phyloP scores from a whole-genome alignment of 2,888 invertebrate species.

The Punctoribates punctum region DNA sequence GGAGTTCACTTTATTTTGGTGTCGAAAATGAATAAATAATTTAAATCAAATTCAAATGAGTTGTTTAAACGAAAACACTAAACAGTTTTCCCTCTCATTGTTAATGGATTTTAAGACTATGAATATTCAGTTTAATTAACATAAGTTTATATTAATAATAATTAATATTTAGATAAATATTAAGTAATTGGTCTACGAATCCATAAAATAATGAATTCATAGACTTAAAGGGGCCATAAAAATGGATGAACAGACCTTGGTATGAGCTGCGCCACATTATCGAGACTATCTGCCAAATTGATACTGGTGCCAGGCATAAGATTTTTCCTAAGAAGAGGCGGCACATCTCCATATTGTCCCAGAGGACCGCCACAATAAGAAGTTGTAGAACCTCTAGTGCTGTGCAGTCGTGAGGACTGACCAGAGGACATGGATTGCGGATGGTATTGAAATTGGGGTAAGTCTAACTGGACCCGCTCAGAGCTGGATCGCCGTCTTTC shows the following conservation, averaged over 20 bases:
- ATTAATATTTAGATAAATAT: not conserved
- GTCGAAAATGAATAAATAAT: too few species aligned
- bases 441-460: not conserved
- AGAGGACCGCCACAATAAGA: constrained; percentile 23
- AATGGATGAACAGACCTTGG: constrained; percentile 65
- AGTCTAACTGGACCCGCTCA: constrained; percentile 28
- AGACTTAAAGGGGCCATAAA: constrained; percentile 13
- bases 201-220: not conserved
- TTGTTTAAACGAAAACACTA: too few species aligned
- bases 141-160: not conserved
- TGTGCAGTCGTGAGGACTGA: constrained; percentile 27
- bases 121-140: not conserved
- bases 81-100: too few species aligned
- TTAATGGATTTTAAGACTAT: not conserved
- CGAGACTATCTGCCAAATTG: constrained; percentile 80
- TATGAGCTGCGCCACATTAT: constrained; percentile 86
- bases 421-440: constrained; percentile 22
- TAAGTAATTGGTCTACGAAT: not conserved
- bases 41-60: too few species aligned
- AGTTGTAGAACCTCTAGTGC: constrained; percentile 18
- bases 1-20: too few species aligned
- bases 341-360: constrained; percentile 52
- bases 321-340: constrained; percentile 51
- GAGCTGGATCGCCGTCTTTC: constrained; percentile 41
- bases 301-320: constrained; percentile 74